Conservation (phyloP, 23 tunicate species). For the Halocynthia aurantium region DNA sequence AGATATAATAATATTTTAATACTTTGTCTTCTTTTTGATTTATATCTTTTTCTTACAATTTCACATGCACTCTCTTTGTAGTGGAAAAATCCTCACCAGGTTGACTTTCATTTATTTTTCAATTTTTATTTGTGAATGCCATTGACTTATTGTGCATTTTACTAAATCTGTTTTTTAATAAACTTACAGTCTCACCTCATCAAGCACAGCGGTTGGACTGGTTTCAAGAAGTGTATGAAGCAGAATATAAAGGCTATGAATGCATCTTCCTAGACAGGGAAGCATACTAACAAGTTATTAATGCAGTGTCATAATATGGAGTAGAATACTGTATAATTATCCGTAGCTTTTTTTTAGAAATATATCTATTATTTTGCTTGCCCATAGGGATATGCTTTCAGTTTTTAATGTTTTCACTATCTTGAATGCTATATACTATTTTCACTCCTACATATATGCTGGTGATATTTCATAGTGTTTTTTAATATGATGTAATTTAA, state of each 20-base stretch:
- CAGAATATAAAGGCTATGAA: constrained; percentile 9
- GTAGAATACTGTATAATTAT: too few relatives aligned
- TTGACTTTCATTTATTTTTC: background rate
- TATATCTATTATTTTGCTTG: too few relatives aligned
- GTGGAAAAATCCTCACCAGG: background rate
- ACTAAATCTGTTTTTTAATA: background rate
- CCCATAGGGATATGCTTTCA: too few relatives aligned
- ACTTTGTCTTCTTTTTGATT: constrained; percentile 6
- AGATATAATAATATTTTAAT: too few relatives aligned
- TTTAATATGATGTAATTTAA: too few relatives aligned
- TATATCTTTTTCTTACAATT: background rate
- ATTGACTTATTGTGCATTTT: constrained; percentile 21
- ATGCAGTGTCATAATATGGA: too few relatives aligned
- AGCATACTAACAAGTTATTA: too few relatives aligned
- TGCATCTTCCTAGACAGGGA: background rate
- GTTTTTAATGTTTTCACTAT: too few relatives aligned
- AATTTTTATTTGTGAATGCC: background rate
- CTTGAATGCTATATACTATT: too few relatives aligned
- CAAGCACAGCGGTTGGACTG: constrained; percentile 71
- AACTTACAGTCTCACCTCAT: constrained; percentile 31
- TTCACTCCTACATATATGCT: too few relatives aligned
- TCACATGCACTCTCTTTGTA: background rate
- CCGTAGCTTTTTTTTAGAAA: too few relatives aligned
- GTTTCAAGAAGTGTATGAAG: constrained; percentile 63
- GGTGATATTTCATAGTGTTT: too few relatives aligned